Evolutionary conservation across 2,113 vertebrate species (phyloP).

Genomic region (Chamaea fasciata): DNA sequence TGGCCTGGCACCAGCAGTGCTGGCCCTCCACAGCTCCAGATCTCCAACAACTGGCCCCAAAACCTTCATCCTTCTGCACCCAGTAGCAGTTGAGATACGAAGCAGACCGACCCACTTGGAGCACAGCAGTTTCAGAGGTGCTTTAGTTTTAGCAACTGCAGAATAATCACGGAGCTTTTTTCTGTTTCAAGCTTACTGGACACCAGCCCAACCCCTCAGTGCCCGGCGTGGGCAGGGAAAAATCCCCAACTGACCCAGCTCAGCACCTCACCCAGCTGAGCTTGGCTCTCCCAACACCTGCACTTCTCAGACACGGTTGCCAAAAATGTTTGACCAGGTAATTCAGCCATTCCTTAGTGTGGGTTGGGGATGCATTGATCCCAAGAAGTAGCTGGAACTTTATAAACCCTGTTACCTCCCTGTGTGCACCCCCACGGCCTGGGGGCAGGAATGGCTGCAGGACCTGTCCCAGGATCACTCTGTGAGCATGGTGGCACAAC

Average conservation of each 20-base stretch:
- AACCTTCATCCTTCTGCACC: conserved; percentile 22
- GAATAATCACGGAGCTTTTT: conserved; percentile 57
- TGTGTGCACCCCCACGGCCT: background rate
- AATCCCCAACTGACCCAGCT: background rate
- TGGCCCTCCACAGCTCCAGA: background rate
- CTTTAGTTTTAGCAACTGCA: conserved; percentile 64
- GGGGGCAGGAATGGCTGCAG: conserved; percentile 26
- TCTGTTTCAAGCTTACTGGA: conserved; percentile 42
- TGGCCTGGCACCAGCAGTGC: background rate
- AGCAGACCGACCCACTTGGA: conserved; percentile 48
- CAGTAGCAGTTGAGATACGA: conserved; percentile 32
- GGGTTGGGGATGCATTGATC: background rate
- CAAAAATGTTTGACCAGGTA: conserved; percentile 77
- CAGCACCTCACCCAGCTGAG: conserved; percentile 65
- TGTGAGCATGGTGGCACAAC: conserved; percentile 43
- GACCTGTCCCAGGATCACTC: conserved; percentile 2
- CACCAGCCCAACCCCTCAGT: background rate
- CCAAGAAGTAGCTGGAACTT: background rate
- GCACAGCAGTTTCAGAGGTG: conserved; percentile 54
- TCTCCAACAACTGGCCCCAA: conserved; percentile 4
- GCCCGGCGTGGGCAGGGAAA: conserved; percentile 21
- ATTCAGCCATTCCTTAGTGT: conserved; percentile 53
- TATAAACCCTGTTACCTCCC: background rate
- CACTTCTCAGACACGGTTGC: conserved; percentile 78
- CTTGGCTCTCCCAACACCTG: conserved; percentile 75